Evolutionary conservation across 2,797 vertebrate species (phyloP), one percentile per base, ranked within the genome.

Genomic region (Hoplostethus mediterraneus): DNA sequence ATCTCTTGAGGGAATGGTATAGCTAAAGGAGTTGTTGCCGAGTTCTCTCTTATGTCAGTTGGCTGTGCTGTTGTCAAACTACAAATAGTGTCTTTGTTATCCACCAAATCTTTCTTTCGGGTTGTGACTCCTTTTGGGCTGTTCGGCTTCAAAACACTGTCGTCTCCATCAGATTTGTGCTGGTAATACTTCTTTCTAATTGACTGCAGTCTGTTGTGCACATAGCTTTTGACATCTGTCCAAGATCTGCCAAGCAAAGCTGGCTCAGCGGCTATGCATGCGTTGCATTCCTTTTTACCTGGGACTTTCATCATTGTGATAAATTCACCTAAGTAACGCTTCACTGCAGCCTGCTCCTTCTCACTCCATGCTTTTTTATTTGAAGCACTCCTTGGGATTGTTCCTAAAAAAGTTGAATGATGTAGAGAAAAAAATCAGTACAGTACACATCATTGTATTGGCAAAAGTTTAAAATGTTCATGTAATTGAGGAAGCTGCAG

Each of bases 221-320:
- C 87, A 49, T 89, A 94, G 65, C 91, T 93, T 90, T 94, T 94
- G 30, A 94, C 79, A 31, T 94, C 93, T 2, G 91, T 94, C 93
- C 93, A 94, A 40, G 90, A 91, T 71, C 93, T 87, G 70, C 87
- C 87, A 52, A 33, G 16, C 0, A 94, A 89, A 81, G 91, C 91
- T 55, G 93, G 91, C 69, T 94, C 93, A 48, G 89, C 87, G 21
- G 90, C 84, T 65, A 94, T 92, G 79, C 93, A 94, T 21, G 92
- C 91, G 33, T 93, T 93, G 69, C 93, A 94, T 40, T 93, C 88
- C 55, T 90, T 94, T 83, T 94, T 94, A 33, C 93, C 93, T 0
- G 93, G 93, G 73, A 93, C 91, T 58, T 93, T 94, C 87, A 93
- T 90, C 1, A 45, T 80, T 33, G 74, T 81, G 47, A 93, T 85